A percentile compares a stretch with the other conserved stretches of the same genome.
Conservation (phyloP, 2,888 invertebrate genomes). For the Mythimna lalbum region DNA sequence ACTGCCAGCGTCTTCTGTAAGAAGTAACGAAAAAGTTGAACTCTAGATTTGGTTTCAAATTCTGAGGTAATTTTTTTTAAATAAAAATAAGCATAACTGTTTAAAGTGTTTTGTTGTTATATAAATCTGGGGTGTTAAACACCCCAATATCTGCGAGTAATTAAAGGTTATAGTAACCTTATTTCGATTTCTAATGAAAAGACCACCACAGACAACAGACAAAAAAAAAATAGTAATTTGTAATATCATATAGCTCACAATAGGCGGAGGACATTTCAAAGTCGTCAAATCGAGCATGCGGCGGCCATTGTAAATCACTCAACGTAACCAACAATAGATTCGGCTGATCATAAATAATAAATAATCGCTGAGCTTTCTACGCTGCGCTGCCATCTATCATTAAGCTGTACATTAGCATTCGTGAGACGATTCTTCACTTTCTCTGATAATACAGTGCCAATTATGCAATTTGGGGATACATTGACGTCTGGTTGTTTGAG, state of each 20-base stretch:
- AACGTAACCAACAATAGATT: conserved; percentile 77
- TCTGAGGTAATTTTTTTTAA: too few relatives aligned
- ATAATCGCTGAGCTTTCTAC: conserved; percentile 83
- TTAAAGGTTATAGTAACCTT: conserved; percentile 22
- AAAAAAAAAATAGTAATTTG: conserved; percentile 52
- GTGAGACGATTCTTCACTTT: conserved; percentile 86
- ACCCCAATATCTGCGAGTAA: background rate
- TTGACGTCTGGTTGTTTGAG: conserved; percentile 20
- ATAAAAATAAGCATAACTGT: too few relatives aligned
- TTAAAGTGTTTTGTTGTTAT: background rate
- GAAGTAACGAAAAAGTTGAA: background rate
- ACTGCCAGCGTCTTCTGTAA: background rate
- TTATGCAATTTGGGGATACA: conserved; percentile 81
- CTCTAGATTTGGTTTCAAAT: background rate
- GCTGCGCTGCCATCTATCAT: conserved; percentile 81
- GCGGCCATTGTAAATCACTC: conserved; percentile 80
- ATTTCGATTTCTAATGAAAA: conserved; percentile 27
- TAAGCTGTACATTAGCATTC: conserved; percentile 79
- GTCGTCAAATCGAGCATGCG: conserved; percentile 60
- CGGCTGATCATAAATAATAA: conserved; percentile 81
- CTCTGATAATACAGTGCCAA: conserved; percentile 83
- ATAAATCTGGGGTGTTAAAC: too few relatives aligned
- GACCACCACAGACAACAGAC: conserved; percentile 11
- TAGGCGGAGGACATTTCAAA: conserved; percentile 57
- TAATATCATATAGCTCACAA: conserved; percentile 52